These are phyloP conservation scores for Tiliacea citrago DNA, from an alignment of 2,888 invertebrate genomes.

Conservation along the genomic window DNA sequence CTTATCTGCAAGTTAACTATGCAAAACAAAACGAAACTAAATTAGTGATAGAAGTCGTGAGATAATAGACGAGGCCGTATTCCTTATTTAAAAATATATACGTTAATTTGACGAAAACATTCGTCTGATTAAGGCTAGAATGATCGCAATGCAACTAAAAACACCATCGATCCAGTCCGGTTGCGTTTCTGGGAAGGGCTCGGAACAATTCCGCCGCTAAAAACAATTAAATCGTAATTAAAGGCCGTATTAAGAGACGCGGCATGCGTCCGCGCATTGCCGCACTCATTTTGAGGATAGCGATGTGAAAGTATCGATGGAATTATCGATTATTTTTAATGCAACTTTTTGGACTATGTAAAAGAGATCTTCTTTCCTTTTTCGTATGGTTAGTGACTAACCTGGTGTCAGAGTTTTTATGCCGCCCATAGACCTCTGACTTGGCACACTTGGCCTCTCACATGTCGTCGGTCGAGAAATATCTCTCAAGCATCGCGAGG, in stretches of 20 bases:
- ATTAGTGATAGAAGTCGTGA: constrained; percentile 43
- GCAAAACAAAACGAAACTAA: constrained; percentile 43
- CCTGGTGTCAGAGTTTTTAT: no score
- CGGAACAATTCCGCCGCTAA: constrained; percentile 83
- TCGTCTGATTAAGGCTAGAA: constrained; percentile 68
- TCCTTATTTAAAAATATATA: constrained; percentile 11
- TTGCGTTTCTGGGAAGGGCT: constrained; percentile 79
- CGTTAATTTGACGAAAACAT: constrained; percentile 44
- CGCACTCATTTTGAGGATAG: constrained; percentile 80
- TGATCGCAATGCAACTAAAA: constrained; percentile 67
- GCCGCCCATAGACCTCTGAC: no score
- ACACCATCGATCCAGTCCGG: constrained; percentile 64
- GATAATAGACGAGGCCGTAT: constrained; percentile 26
- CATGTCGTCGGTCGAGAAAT: no score
- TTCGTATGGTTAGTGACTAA: no score
- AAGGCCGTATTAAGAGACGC: constrained; percentile 85
- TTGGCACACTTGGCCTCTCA: no score
- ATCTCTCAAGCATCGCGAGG: no score
- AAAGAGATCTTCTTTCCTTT: neutral
- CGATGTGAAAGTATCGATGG: constrained; percentile 68
- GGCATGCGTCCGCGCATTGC: constrained; percentile 82
- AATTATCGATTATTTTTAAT: constrained; percentile 45
- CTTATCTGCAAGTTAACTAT: constrained; percentile 43
- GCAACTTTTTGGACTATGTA: neutral
- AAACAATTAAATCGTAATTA: constrained; percentile 90